Evolutionary conservation across 2,113 vertebrate species (phyloP).

Genomic region (Megaceryle maxima): DNA sequence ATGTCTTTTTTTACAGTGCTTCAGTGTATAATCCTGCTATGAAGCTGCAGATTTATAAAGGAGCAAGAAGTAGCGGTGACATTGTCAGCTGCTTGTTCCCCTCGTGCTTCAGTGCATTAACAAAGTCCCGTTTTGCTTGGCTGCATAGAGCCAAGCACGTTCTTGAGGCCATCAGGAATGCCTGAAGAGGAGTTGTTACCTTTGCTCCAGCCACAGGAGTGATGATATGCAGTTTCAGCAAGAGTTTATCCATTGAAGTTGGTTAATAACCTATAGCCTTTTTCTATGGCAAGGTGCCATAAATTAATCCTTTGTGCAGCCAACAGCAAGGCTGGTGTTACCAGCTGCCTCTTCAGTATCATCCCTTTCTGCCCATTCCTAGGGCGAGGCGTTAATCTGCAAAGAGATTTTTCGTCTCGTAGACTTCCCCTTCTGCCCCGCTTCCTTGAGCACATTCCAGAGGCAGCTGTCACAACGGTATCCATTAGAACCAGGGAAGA

Average conservation of each 20-base stretch:
- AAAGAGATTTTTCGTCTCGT: background rate
- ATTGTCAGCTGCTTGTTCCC: constrained; percentile 35
- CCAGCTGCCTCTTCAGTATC: background rate
- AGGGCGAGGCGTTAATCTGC: background rate
- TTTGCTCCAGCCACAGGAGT: constrained; percentile 12
- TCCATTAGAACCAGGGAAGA: background rate
- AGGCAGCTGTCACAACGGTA: background rate
- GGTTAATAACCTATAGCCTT: constrained; percentile 48
- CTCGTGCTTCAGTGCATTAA: constrained; percentile 17
- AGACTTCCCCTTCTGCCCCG: background rate
- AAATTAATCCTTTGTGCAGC: background rate
- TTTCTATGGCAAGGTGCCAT: background rate
- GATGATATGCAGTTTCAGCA: constrained; percentile 45
- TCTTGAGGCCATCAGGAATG: constrained; percentile 46
- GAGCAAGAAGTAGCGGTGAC: constrained; percentile 51
- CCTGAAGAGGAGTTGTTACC: constrained; percentile 34
- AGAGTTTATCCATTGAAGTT: constrained; percentile 30
- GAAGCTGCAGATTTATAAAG: constrained; percentile 19
- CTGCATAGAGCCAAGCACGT: background rate
- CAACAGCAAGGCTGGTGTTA: background rate
- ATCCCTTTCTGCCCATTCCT: background rate
- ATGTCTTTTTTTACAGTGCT: background rate
- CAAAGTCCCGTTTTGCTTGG: constrained; percentile 39
- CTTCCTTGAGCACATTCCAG: background rate
- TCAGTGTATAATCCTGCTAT: constrained; percentile 52